phyloP scores from a whole-genome alignment of 2,888 invertebrate genomes.

The Petrolisthes manimaculis region DNA sequence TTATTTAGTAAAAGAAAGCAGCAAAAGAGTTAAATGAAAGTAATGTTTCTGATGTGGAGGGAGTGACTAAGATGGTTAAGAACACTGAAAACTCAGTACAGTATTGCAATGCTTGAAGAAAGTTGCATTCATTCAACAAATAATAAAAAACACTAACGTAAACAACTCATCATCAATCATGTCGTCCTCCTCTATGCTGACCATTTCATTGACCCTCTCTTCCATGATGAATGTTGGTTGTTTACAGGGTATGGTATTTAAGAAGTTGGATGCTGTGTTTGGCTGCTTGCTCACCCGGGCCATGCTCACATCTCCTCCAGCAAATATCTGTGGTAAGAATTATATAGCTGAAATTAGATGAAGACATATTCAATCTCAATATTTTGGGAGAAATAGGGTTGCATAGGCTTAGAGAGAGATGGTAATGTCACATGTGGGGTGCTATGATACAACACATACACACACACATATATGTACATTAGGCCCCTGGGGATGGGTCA shows the following conservation, averaged over 20 bases:
- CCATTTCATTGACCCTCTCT: conserved; percentile 36
- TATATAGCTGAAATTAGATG: background rate
- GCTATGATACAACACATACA: too few relatives aligned
- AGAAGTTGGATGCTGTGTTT: conserved; percentile 20
- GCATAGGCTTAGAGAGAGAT: too few relatives aligned
- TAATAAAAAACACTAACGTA: conserved; percentile 69
- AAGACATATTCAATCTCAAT: too few relatives aligned
- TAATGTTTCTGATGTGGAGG: too few relatives aligned
- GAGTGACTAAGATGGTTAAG: too few relatives aligned
- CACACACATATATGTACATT: too few relatives aligned
- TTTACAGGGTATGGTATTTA: background rate
- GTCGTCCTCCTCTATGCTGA: conserved; percentile 47
- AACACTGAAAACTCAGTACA: background rate
- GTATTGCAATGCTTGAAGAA: conserved; percentile 9
- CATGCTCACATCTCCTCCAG: conserved; percentile 92
- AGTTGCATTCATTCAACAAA: background rate
- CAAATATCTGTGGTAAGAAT: conserved; percentile 73
- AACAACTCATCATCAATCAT: conserved; percentile 69
- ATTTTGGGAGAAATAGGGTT: too few relatives aligned
- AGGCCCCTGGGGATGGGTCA: too few relatives aligned
- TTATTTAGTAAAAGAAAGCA: too few relatives aligned
- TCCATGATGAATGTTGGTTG: conserved; percentile 29
- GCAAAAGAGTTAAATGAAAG: too few relatives aligned
- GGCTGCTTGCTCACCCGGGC: conserved; percentile 73
- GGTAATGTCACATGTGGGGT: too few relatives aligned